phyloP scores from a whole-genome alignment of 2,888 invertebrate genomes.

The Drosophila vallismaia region DNA sequence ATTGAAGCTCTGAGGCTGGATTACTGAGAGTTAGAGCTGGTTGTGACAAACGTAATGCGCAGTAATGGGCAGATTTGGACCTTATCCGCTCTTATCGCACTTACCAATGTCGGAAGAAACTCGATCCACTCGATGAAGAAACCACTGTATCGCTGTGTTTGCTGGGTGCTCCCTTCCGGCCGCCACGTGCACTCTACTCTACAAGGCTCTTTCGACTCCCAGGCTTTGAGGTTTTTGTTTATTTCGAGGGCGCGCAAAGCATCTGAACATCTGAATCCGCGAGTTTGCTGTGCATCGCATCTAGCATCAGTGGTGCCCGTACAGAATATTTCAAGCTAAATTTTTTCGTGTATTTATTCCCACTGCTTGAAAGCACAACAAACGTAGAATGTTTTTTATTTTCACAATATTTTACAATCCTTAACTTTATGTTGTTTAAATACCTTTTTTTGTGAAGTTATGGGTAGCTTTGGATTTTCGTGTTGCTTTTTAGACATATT shows the following conservation, averaged over 20 bases:
- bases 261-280: conserved; percentile 2
- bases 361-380: neutral
- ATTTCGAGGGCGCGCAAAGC: conserved; percentile 5
- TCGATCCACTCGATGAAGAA: neutral
- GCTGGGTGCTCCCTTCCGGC: neutral
- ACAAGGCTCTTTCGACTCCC: neutral
- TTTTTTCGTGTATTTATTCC: neutral
- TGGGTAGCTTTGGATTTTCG: neutral
- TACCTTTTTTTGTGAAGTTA: neutral
- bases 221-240: conserved; percentile 8
- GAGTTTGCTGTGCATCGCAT: conserved; percentile 2
- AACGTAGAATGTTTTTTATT: neutral
- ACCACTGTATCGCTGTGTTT: neutral
- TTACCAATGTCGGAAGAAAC: conserved; percentile 6
- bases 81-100: conserved; percentile 15
- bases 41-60: conserved; percentile 27
- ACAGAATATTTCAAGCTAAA: neutral
- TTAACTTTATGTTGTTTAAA: neutral
- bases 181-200: neutral
- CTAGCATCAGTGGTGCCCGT: neutral
- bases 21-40: conserved; percentile 3
- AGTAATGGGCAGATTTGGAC: conserved; percentile 19
- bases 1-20: neutral
- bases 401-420: neutral
- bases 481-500: neutral